Evolutionary conservation across 2,113 vertebrate genomes (phyloP), one percentile per base, ranked within the genome.

Genomic region (Stigmatopora argus): DNA sequence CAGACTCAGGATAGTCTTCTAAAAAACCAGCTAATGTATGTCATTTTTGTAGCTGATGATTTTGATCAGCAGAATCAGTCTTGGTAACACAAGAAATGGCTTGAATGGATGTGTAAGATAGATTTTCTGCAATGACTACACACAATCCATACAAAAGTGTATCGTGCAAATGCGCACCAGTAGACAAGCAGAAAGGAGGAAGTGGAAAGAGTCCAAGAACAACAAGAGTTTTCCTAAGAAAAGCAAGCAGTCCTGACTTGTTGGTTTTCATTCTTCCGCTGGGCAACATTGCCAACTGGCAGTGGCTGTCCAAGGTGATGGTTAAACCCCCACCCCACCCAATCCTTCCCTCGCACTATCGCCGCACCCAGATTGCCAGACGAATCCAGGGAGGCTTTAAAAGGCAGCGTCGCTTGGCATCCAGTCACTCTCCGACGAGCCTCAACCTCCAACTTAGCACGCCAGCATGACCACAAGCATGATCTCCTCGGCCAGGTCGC

Each of bases 401-500:
- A 26, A 77, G 79, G 9, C 48, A 57, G 49, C 6, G 11, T 1
- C 17, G 13, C 3, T 15, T 0, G 9, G 1, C 14, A 0, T 31
- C 67, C 64, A 73, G 5, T 67, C 73, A 82, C 65, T 85, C 79
- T 78, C 66, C 9, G 44, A 52, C 57, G 63, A 63, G n/a, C 31
- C 19, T 38, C 63, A 52, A 10, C n/a, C 76, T 72, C 63, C 65
- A 53, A 57, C 48, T 55, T 70, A 77, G 67, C 74, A 70, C 60
- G 31, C 45, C 2, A 66, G 5, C 70, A 79, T 74, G 70, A 1
- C 14, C 44, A 3, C 23, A 62, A 48, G 0, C 47, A 46, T 19
- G 41, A 85, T 84, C 6, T 58, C 64, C 1, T 61, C 49, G 23
- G n/a, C 69, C 18, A 21, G 5, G 72, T 92, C 65, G 26, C 58